Base-by-base conservation (phyloP, 64 coral and sea anemone genomes). In the Platygyra sinensis region DNA sequence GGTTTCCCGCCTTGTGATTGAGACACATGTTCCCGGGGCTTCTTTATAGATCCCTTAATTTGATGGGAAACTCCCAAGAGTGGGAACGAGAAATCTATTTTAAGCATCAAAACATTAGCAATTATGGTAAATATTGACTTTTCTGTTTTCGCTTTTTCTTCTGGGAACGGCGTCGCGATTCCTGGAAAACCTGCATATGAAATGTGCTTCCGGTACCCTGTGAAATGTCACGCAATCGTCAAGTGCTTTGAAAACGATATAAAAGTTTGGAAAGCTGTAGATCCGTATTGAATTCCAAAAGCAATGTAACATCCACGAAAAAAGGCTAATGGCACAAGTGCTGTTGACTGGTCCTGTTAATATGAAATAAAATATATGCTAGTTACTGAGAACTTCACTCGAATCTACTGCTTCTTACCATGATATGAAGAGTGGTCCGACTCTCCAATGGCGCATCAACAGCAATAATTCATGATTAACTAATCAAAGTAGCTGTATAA, bases 11-110 rank as follows among this genome's bases (percentile, higher is more conserved):
- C 10, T 25, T 27, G 22, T 69, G 25, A 67, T 24, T 20, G 24
- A 8, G 6, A 67, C 63, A 67, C 24, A 25, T 69, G 65, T 27
- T 69, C 65, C 52, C 81, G 8, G 81, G 81, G 39, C 24, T 85
- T 85, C 50, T 85, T 85, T 85, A 85, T 71, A 85, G 33, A 71
- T 28, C 51, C 12, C 20, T 18, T 19, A 17, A 18, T 38, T 16
- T 10, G 22, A 24, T 39, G 81, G 81, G 67, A 69, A 85, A 85
- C 38, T 64, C 80, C 81, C 62, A 71, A 39, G 11, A 25, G 19
- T 69, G 65, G 25, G 22, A 69, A 69, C 25, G n/a, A 69, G 20
- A 69, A 49, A 85, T 85, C 81, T 85, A 85, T 85, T 85, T 80
- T 85, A 67, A 72, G 60, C 13, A 38, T 27, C 10, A 69, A 71